Base-by-base conservation (phyloP, 2,113 vertebrate species). In the Microcebus ravelobensis region DNA sequence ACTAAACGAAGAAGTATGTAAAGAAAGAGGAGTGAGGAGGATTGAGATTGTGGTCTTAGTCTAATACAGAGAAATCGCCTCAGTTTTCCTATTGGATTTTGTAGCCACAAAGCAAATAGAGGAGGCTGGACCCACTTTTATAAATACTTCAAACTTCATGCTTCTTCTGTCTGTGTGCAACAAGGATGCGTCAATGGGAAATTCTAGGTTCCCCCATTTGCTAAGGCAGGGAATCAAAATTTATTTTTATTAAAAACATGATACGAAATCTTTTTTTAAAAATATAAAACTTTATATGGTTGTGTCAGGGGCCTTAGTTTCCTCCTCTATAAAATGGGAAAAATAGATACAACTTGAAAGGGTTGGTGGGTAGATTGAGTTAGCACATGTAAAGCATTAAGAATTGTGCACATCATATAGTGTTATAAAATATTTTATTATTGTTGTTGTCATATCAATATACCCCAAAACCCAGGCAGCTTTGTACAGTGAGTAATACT, bases 201-300 rank as follows among this genome's bases (percentile, higher is more conserved):
- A 76, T 70, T 71, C 42, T 12, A 79, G 39, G 52, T 29, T 91
- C 23, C 8, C 36, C 5, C 18, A 57, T 39, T 34, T 76, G 13
- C 87, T 42, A 65, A 91, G 25, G 36, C 3, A 34, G 6, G 29
- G 39, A 84, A 63, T 80, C 25, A 57, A 85, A 76, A 23, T 68
- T 87, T n/a, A 21, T 52, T 94, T 93, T 88, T 9, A 74, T 76
- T 92, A 76, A 90, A 92, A 96, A 23, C 11, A 95, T 65, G 21
- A 63, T 14, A 71, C 4, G n/a, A 90, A 82, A 27, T 79, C 17
- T 71, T 73, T 81, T 63, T 31, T 27, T 2, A 61, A 70, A 90
- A 87, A 29, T 31, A 87, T 34, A 90, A 92, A 90, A 76, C 7
- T 63, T 34, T 31, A 55, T 48, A 9, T 14, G 42, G 20, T 80